Conservation (phyloP, 2,888 invertebrate genomes). For the Monochamus alternatus region DNA sequence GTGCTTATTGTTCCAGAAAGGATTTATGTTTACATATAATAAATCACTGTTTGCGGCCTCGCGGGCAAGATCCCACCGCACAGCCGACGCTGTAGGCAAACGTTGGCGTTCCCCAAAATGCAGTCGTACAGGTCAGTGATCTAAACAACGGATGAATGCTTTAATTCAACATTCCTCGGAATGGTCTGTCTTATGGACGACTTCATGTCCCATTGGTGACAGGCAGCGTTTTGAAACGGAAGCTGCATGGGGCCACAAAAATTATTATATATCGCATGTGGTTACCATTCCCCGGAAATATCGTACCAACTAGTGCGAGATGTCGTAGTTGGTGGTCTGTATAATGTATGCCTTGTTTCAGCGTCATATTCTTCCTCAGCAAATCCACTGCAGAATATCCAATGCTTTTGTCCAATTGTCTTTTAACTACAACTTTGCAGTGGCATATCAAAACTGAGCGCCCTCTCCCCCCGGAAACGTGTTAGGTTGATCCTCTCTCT, state of each 20-base stretch:
- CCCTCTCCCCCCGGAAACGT: too few relatives aligned
- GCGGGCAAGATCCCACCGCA: constrained; percentile 18
- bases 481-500: too few relatives aligned
- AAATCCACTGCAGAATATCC: too few relatives aligned
- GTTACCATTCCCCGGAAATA: constrained; percentile 30
- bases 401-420: too few relatives aligned
- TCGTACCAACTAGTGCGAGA: background rate
- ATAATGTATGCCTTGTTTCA: too few relatives aligned
- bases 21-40: constrained; percentile 27
- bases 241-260: constrained; percentile 35
- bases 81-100: constrained; percentile 20
- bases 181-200: constrained; percentile 18
- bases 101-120: constrained; percentile 20
- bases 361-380: too few relatives aligned
- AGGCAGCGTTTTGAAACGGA: constrained; percentile 11
- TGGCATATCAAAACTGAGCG: too few relatives aligned
- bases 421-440: too few relatives aligned
- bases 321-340: background rate
- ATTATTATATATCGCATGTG: constrained; percentile 48
- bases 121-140: constrained; percentile 23
- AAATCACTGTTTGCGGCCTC: constrained; percentile 21
- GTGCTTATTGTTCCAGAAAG: constrained; percentile 29
- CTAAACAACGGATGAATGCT: constrained; percentile 18
- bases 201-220: constrained; percentile 17
- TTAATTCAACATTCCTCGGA: constrained; percentile 29